Evolutionary conservation across 2,888 invertebrate species (phyloP), one percentile per base, ranked within the genome.

Genomic region (Sesia bembeciformis): DNA sequence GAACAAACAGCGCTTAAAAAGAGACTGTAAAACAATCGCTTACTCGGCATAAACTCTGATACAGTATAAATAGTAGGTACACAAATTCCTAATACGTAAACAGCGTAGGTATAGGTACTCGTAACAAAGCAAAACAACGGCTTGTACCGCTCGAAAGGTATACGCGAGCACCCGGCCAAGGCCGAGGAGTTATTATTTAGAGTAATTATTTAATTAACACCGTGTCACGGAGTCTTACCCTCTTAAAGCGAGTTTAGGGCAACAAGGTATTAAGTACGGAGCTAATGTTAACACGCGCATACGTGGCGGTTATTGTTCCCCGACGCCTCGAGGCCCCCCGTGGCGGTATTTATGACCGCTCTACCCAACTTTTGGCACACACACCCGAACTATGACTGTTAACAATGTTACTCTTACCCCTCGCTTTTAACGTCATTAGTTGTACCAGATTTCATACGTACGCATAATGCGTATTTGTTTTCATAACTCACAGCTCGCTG

Each of bases 141-240:
- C 56, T 46, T 57, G 59, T 60, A 59, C 58, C 51, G 46, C 58
- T 56, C 59, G 54, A 54, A 53, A 58, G 59, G 55, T 57, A 60
- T 56, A 59, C 57, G 56, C 55, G 57, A 42, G 7, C 50, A 39
- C 50, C 38, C 39, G 50, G 64, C 66, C 61, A 70, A 62, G 61
- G 62, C 68, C 73, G 65, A 67, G 70, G 72, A 83, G 86, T 86
- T 87, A 85, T 86, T 84, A 86, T 84, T 84, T 80, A 81, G 82
- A 85, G 86, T 88, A 87, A 88, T 88, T 88, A 87, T 87, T 87
- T 86, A 88, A 89, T 87, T 85, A 89, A 85, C 87, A 85, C 72
- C 72, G 75, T 84, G 84, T 85, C 81, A 75, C 74, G 70, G 72
- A 78, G 81, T 78, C 79, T 81, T 81, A 82, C 86, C 86, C 85